These are phyloP conservation scores for Hemiscyllium ocellatum DNA, from an alignment of 2,113 vertebrate species.

Conservation along the genomic window DNA sequence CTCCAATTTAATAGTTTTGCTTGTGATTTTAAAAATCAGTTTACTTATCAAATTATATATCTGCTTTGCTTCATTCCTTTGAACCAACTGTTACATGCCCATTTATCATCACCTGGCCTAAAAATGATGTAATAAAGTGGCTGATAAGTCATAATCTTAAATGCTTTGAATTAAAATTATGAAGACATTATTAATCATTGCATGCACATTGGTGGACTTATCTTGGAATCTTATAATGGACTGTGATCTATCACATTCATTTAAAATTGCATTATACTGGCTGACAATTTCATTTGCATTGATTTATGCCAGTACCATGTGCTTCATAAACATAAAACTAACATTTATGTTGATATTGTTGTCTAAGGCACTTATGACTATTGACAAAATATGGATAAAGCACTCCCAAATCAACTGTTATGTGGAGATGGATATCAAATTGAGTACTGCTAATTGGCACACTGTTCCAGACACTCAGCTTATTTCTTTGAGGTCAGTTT, in stretches of 20 bases:
- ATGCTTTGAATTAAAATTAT: not conserved
- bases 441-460: not conserved
- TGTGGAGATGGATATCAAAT: not conserved
- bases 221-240: not conserved
- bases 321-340: not conserved
- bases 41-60: not conserved
- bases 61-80: not conserved
- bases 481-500: constrained; percentile 3
- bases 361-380: not conserved
- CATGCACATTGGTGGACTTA: not conserved
- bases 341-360: not conserved
- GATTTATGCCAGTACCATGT: not conserved
- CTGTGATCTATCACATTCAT: not conserved
- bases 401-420: constrained; percentile 10
- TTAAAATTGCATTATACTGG: not conserved
- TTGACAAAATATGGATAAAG: constrained; percentile 28
- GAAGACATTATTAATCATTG: not conserved
- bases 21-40: constrained; percentile 5
- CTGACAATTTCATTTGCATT: not conserved
- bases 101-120: not conserved
- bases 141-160: not conserved
- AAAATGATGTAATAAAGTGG: not conserved
- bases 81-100: not conserved
- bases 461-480: not conserved
- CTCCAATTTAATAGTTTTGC: not conserved